Evolutionary conservation across 2,113 vertebrate genomes (phyloP).

Genomic region (Neopipo cinnamomea): DNA sequence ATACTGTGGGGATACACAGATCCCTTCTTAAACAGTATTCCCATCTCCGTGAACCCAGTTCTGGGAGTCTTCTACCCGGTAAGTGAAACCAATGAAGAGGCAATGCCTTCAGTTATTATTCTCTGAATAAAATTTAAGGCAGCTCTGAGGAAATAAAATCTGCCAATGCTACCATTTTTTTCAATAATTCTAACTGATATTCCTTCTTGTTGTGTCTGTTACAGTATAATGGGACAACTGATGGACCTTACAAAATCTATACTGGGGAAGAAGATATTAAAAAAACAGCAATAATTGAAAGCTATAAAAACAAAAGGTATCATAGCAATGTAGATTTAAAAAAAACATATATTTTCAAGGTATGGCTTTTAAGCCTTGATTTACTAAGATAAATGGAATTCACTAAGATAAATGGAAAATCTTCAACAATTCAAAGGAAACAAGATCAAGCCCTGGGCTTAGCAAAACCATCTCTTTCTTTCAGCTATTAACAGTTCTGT

Average conservation of each 20-base stretch:
- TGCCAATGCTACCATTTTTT: background rate
- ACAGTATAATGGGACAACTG: slow-evolving; percentile 87
- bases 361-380: background rate
- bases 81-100: slow-evolving; percentile 18
- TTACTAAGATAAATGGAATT: no score
- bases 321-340: background rate
- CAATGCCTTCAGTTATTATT: background rate
- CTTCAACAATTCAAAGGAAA: background rate
- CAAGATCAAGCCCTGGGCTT: background rate
- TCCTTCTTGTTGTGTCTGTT: slow-evolving; percentile 31
- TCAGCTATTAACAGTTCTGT: background rate
- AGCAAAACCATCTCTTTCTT: background rate
- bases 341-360: background rate
- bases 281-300: slow-evolving; percentile 83
- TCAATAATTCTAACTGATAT: background rate
- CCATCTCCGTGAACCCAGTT: background rate
- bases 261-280: slow-evolving; percentile 82
- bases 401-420: background rate
- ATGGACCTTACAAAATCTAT: slow-evolving; percentile 84
- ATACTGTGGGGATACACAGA: slow-evolving; percentile 91
- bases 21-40: slow-evolving; percentile 74
- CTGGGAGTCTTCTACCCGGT: slow-evolving; percentile 86
- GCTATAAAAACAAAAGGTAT: slow-evolving; percentile 81
- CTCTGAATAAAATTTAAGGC: background rate
- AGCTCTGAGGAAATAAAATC: background rate